A percentile compares a stretch with the other conserved stretches of the same genome.
These are phyloP conservation scores for Drosophila ironensis DNA, from an alignment of 1,140 invertebrate genomes.

Conservation along the genomic window DNA sequence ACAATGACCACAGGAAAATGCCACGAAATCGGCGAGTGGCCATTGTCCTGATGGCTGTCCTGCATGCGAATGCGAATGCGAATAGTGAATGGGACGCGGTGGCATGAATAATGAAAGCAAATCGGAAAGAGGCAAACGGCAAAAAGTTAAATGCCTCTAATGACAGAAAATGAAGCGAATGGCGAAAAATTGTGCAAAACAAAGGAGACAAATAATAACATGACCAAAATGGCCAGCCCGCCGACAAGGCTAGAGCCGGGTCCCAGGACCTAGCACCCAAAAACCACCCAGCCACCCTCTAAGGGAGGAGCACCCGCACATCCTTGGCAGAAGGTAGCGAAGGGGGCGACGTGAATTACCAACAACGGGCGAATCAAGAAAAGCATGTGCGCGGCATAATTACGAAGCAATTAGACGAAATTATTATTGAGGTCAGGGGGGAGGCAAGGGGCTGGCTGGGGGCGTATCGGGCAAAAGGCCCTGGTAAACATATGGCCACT, in stretches of 20 bases:
- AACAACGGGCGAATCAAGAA: constrained; percentile 69
- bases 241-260: neutral
- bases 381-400: constrained; percentile 77
- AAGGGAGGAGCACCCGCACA: neutral
- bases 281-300: neutral
- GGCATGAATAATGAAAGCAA: constrained; percentile 67
- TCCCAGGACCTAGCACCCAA: neutral
- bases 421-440: constrained; percentile 72
- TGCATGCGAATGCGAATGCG: constrained; percentile 23
- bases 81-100: constrained; percentile 36
- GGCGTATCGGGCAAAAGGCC: constrained; percentile 8
- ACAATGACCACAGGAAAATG: neutral
- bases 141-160: constrained; percentile 79
- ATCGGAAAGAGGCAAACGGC: constrained; percentile 71
- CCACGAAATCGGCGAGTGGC: neutral
- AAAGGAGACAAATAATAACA: constrained; percentile 76
- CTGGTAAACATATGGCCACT: constrained; percentile 58
- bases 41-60: constrained; percentile 1
- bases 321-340: constrained; percentile 19
- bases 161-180: constrained; percentile 75
- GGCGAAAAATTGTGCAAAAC: constrained; percentile 76
- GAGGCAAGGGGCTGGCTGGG: neutral
- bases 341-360: constrained; percentile 56
- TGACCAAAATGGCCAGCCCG: constrained; percentile 62
- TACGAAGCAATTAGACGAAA: constrained; percentile 80